Conservation (phyloP, 1,140 invertebrate species). For the Trigoniulus corallinus region DNA sequence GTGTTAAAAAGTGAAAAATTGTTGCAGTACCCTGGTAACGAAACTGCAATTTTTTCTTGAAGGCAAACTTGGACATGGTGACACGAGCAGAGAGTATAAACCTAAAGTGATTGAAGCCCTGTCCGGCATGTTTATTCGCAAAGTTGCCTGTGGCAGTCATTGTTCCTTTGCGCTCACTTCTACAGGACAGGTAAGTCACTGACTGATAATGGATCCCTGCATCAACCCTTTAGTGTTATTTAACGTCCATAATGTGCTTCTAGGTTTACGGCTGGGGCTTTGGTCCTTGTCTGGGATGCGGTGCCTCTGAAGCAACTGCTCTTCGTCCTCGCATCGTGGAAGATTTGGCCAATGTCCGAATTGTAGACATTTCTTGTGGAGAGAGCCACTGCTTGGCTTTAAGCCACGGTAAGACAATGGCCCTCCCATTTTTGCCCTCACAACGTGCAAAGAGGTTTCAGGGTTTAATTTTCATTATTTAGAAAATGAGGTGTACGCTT, state of each 20-base stretch:
- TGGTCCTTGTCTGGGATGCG: constrained; percentile 38
- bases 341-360: constrained; percentile 22
- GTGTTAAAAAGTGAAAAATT: too few relatives aligned
- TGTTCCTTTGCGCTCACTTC: constrained; percentile 42
- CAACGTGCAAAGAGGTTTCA: not conserved
- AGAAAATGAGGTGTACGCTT: constrained; percentile 36
- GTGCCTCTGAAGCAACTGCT: constrained; percentile 35
- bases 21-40: not conserved
- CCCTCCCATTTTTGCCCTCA: too few relatives aligned
- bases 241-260: too few relatives aligned
- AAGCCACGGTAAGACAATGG: constrained; percentile 35
- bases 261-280: constrained; percentile 45
- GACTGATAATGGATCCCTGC: too few relatives aligned
- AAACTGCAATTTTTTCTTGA: constrained; percentile 11
- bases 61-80: constrained; percentile 43
- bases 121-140: constrained; percentile 37
- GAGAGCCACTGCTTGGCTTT: constrained; percentile 42
- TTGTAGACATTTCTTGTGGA: constrained; percentile 34
- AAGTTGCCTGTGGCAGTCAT: constrained; percentile 37
- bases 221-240: too few relatives aligned
- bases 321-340: constrained; percentile 33
- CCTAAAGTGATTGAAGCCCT: constrained; percentile 45
- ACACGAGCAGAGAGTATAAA: constrained; percentile 33
- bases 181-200: constrained; percentile 29
- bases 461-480: constrained; percentile 1